Evolutionary conservation across 2,113 vertebrate species (phyloP), one percentile per base, ranked within the genome.

Genomic region (Dicerorhinus sumatrensis): DNA sequence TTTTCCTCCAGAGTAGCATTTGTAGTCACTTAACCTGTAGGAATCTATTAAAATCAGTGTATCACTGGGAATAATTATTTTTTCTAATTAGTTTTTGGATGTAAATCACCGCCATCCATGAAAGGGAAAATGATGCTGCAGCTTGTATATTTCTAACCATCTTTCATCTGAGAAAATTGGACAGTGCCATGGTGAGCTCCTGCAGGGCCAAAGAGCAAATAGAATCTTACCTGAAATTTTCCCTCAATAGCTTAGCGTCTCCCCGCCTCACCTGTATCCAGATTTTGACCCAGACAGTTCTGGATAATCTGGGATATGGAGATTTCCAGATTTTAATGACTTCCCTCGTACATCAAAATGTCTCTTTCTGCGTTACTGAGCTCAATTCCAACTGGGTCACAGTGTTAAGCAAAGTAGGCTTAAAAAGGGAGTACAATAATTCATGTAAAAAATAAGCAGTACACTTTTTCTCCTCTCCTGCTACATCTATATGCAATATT

Each of bases 1-100:
- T 63, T 94, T 96, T 80, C 51, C 80, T 80, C 65, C 73, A 48
- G 20, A 67, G 33, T 81, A 86, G 5, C 33, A 36, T 48, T 97
- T 80, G 8, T 14, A 72, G 67, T 82, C 33, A 83, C 60, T 88
- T 83, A 92, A 92, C 31, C 76, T 79, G 42, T 1, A 91, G 21
- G 58, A 12, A 51, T 69, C 76, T 80, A 51, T 95, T 79, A 91
- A 94, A 96, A 91, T 86, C 42, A 75, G 25, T 91, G 69, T 84
- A 79, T 63, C 58, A 46, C 29, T 76, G 23, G 51, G 42, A 91
- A 10, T 67, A 29, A 90, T 92, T 94, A 69, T 51, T 73, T 96
- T 67, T 90, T 56, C n/a, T 87, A 73, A 65, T 69, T 69, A 56
- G 31, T 36, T 90, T 92, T 87, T 42, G 21, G 58, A 36, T 88